Conservation (phyloP, 2,113 vertebrate species). For the Hypomesus transpacificus region DNA sequence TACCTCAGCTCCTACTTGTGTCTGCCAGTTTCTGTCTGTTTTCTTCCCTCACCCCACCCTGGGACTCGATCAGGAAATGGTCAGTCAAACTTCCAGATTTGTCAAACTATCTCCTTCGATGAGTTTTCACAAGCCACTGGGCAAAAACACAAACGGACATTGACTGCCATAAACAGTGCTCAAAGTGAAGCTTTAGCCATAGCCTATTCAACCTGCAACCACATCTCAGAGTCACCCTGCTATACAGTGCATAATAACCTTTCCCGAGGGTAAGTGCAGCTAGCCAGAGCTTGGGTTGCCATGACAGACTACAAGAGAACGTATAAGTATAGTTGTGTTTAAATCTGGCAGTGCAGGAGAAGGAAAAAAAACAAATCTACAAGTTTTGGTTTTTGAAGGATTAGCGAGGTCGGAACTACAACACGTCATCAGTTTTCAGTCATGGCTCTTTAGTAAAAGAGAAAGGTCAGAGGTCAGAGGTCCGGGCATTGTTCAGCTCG, state of each 20-base stretch:
- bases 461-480: too few relatives aligned
- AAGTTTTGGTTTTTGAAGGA: too few relatives aligned
- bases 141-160: conserved; percentile 42
- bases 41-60: conserved; percentile 14
- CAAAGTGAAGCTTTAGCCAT: conserved; percentile 30
- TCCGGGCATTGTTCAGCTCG: not conserved
- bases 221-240: conserved; percentile 24
- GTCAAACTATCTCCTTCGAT: not conserved
- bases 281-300: conserved; percentile 42
- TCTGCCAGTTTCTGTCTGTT: conserved; percentile 15
- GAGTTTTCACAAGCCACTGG: conserved; percentile 45
- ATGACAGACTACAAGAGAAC: conserved; percentile 36
- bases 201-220: not conserved
- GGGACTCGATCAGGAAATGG: conserved; percentile 16
- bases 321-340: conserved; percentile 36
- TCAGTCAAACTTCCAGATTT: conserved; percentile 32
- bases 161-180: conserved; percentile 46
- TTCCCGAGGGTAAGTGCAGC: conserved; percentile 41
- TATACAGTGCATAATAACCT: conserved; percentile 34
- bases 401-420: too few relatives aligned
- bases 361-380: conserved; percentile 22
- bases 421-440: too few relatives aligned
- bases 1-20: conserved; percentile 10
- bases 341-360: conserved; percentile 60
- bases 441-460: too few relatives aligned